A percentile compares a stretch with the other conserved stretches of the same genome.
Evolutionary conservation across 2,888 invertebrate genomes (phyloP).

Genomic region (Coenonympha arcania): DNA sequence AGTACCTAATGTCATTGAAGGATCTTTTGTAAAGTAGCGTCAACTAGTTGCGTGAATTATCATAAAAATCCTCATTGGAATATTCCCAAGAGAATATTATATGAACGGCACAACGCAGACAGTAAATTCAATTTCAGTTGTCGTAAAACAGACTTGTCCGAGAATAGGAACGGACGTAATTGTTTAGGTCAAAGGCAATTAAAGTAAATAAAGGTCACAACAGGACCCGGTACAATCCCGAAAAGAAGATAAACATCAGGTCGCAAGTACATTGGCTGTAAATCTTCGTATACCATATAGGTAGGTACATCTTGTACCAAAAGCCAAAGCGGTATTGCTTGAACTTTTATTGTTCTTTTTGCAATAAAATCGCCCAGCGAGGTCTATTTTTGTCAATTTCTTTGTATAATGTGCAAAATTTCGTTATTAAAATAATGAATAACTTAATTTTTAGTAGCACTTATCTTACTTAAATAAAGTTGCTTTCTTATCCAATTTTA

Average conservation of each 20-base stretch:
- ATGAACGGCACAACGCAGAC: too few species aligned
- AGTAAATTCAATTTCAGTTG: too few species aligned
- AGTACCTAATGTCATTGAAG: too few species aligned
- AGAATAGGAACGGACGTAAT: background rate
- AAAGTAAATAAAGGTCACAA: conserved; percentile 8
- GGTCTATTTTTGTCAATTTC: conserved; percentile 30
- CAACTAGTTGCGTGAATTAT: too few species aligned
- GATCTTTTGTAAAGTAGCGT: too few species aligned
- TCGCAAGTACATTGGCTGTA: conserved; percentile 11
- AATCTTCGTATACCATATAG: conserved; percentile 15
- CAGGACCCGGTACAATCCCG: conserved; percentile 1
- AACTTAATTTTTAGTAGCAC: too few species aligned
- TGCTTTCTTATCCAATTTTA: too few species aligned
- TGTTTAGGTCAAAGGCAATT: conserved; percentile 5
- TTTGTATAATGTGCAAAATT: conserved; percentile 32
- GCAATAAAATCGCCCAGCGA: conserved; percentile 37
- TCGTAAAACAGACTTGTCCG: background rate
- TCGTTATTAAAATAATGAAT: conserved; percentile 37
- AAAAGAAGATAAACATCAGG: conserved; percentile 8
- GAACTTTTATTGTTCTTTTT: conserved; percentile 12
- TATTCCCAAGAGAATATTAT: too few species aligned
- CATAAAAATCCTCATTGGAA: too few species aligned
- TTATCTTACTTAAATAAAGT: background rate
- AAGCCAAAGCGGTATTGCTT: conserved; percentile 11
- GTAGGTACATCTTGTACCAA: too few species aligned